phyloP scores from a whole-genome alignment of 2,113 vertebrate species.

The Sapayoa aenigma region DNA sequence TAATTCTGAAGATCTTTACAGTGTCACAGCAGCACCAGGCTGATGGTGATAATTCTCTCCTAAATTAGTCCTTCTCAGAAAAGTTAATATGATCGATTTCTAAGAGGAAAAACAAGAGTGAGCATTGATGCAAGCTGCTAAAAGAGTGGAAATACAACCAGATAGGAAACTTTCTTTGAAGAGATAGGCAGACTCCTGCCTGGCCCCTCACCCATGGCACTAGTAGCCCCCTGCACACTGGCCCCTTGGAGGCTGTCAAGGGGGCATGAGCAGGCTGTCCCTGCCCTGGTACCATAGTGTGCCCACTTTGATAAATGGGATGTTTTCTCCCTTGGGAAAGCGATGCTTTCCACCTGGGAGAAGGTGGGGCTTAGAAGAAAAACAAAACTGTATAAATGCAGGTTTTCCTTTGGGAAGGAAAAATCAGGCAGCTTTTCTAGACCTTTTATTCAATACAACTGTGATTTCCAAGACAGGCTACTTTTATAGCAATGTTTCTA shows the following conservation, averaged over 20 bases:
- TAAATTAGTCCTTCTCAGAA: neutral
- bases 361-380: neutral
- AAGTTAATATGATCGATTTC: neutral
- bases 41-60: neutral
- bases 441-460: neutral
- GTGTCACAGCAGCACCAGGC: neutral
- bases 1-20: neutral
- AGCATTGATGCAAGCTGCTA: neutral
- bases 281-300: accelerated
- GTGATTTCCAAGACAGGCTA: neutral
- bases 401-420: neutral
- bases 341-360: neutral
- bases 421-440: neutral
- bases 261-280: accelerated
- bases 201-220: neutral
- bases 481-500: neutral
- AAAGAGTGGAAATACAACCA: neutral
- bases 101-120: neutral
- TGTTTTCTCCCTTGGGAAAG: too few species aligned
- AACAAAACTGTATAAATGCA: neutral
- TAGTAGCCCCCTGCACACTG: neutral
- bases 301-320: accelerated
- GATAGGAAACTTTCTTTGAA: neutral
- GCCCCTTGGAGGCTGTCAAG: neutral
- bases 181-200: neutral